phyloP scores from a whole-genome alignment of 2,888 invertebrate genomes.

The Alentia gelatinosa region DNA sequence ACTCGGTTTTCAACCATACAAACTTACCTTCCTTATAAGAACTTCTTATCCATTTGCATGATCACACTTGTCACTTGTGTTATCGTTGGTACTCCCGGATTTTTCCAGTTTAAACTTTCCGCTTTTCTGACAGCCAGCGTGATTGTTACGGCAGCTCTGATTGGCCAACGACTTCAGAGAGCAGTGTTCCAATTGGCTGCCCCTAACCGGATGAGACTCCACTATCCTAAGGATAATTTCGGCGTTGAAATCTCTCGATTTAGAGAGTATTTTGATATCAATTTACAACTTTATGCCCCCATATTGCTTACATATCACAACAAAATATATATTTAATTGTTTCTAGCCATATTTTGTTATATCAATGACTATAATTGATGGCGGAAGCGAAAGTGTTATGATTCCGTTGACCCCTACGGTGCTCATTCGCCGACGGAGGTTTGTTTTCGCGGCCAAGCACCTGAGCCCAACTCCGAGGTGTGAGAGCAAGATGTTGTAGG shows the following conservation, averaged over 20 bases:
- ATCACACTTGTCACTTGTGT: background rate
- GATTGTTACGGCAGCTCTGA: background rate
- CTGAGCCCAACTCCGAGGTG: background rate
- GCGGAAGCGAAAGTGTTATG: background rate
- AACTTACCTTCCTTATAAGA: background rate
- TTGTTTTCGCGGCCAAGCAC: background rate
- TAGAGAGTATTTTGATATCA: background rate
- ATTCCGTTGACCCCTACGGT: background rate
- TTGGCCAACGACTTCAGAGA: background rate
- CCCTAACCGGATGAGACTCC: background rate
- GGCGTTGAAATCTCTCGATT: background rate
- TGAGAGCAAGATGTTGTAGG: background rate
- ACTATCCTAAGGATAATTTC: background rate
- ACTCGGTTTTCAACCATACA: too few relatives aligned
- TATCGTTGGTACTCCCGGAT: background rate
- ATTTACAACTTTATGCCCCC: background rate
- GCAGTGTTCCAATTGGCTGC: background rate
- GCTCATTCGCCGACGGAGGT: background rate
- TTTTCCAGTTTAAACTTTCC: background rate
- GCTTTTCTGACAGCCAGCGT: background rate
- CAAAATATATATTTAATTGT: background rate
- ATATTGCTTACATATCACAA: background rate
- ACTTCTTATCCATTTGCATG: background rate
- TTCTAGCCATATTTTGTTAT: background rate
- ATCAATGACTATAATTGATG: background rate